A percentile compares a stretch with the other conserved stretches of the same genome.
These are phyloP conservation scores for Onychomys arenicola DNA, from an alignment of 2,797 vertebrate species.

Conservation along the genomic window DNA sequence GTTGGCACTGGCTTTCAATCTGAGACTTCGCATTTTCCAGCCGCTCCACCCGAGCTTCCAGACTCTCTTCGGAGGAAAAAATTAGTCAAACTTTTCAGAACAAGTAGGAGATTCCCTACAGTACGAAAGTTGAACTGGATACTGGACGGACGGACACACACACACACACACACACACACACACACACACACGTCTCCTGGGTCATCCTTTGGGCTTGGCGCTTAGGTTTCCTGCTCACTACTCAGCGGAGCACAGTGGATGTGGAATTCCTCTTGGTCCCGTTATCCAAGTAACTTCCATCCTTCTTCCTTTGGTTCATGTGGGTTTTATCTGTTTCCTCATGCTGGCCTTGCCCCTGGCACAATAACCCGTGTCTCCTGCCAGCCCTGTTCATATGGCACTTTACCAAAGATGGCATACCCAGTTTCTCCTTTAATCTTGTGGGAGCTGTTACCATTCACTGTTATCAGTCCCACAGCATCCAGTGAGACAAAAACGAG, in stretches of 20 bases:
- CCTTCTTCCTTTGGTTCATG: background rate
- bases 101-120: background rate
- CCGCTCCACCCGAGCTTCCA: background rate
- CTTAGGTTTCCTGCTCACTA: background rate
- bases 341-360: background rate
- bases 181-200: background rate
- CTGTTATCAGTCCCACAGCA: background rate
- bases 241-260: background rate
- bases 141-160: too few species aligned
- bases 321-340: background rate
- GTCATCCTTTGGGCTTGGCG: background rate
- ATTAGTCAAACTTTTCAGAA: constrained; percentile 53
- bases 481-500: background rate
- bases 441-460: background rate
- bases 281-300: background rate
- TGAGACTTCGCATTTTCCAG: background rate
- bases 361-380: background rate
- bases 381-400: background rate
- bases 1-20: background rate
- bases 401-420: background rate
- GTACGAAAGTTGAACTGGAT: background rate
- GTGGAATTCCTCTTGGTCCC: background rate
- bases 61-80: constrained; percentile 41
- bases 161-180: too few species aligned
- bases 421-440: constrained; percentile 6